phyloP scores from a whole-genome alignment of 1,140 invertebrate genomes.

The Nylanderia fulva region DNA sequence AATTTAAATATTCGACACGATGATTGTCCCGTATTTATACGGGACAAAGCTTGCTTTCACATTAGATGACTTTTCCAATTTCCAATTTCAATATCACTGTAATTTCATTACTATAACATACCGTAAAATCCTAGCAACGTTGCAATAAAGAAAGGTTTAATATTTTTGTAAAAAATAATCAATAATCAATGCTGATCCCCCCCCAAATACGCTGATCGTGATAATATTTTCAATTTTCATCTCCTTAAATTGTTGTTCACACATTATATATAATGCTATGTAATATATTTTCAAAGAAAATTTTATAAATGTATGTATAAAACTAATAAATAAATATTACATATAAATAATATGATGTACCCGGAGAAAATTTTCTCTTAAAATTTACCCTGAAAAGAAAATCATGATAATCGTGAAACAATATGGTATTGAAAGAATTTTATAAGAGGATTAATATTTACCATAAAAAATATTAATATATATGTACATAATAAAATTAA shows the following conservation, averaged over 20 bases:
- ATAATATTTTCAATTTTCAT: background rate
- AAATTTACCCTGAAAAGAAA: no score
- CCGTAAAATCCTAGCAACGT: background rate
- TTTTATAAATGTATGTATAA: no score
- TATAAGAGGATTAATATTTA: no score
- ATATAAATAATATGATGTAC: no score
- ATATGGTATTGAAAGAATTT: no score
- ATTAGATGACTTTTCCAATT: constrained; percentile 10
- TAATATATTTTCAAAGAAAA: no score
- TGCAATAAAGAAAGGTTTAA: background rate
- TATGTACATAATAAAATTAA: no score
- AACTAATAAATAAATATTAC: no score
- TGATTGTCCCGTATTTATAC: background rate
- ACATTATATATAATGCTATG: background rate
- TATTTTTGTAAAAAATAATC: constrained; percentile 12
- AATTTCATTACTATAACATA: constrained; percentile 37
- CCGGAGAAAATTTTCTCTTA: no score
- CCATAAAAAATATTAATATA: no score
- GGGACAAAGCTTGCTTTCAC: background rate
- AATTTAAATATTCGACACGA: background rate
- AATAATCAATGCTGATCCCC: background rate
- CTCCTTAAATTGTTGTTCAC: constrained; percentile 5
- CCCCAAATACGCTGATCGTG: background rate
- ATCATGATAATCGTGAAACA: no score
- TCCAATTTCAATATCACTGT: constrained; percentile 13